Evolutionary conservation across 2,113 vertebrate genomes (phyloP).

Genomic region (Pedetes capensis): DNA sequence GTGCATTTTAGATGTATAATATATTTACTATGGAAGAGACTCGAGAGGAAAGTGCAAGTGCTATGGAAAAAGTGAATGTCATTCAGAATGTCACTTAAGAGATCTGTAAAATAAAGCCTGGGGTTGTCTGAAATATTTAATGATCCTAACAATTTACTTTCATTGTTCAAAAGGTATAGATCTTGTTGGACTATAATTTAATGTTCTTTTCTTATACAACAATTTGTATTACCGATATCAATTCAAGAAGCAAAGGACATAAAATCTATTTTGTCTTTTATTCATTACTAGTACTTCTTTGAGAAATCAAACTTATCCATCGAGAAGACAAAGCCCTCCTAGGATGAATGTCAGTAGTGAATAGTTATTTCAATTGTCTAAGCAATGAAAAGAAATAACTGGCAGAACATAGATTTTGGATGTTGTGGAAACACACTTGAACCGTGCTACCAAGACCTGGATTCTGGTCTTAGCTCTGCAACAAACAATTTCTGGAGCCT

Average conservation of each 20-base stretch:
- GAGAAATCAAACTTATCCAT: slow-evolving; percentile 8
- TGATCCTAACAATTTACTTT: slow-evolving; percentile 11
- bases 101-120: background rate
- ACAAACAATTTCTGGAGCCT: background rate
- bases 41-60: background rate
- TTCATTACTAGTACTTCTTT: slow-evolving; percentile 30
- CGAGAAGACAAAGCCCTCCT: background rate
- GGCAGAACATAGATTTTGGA: background rate
- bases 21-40: background rate
- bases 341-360: background rate
- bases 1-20: background rate
- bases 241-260: slow-evolving; percentile 24
- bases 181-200: slow-evolving; percentile 40
- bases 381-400: slow-evolving; percentile 33
- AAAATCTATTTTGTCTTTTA: slow-evolving; percentile 25
- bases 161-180: background rate
- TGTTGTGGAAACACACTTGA: background rate
- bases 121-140: background rate
- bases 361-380: slow-evolving; percentile 6
- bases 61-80: slow-evolving; percentile 45
- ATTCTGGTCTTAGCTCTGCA: background rate
- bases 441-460: background rate
- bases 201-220: background rate
- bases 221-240: slow-evolving; percentile 21
- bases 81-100: background rate